phyloP scores from a whole-genome alignment of 2,888 invertebrate species.

The Lasioglossum malachurum region DNA sequence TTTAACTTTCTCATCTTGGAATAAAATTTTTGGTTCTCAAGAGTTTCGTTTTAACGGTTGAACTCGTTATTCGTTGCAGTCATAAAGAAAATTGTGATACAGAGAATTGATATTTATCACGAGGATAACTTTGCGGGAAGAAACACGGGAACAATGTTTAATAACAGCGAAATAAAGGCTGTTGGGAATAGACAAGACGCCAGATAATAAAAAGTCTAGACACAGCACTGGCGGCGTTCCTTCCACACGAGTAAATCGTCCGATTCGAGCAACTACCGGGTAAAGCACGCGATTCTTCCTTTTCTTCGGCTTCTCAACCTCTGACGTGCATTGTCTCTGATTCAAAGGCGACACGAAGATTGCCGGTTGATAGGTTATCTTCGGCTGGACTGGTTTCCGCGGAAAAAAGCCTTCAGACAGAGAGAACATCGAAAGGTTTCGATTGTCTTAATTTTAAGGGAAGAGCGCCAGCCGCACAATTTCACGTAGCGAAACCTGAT shows the following conservation, averaged over 20 bases:
- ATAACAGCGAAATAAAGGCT: background rate
- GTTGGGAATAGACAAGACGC: background rate
- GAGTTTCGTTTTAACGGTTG: no score
- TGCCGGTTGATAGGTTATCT: slow-evolving; percentile 70
- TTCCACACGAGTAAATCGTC: slow-evolving; percentile 67
- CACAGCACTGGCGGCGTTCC: slow-evolving; percentile 51
- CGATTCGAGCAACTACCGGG: slow-evolving; percentile 58
- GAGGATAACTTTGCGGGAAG: background rate
- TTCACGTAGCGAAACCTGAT: slow-evolving; percentile 12
- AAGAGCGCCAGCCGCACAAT: slow-evolving; percentile 45
- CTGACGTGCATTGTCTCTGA: slow-evolving; percentile 71
- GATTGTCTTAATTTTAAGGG: slow-evolving; percentile 60
- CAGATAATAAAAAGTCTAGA: slow-evolving; percentile 40
- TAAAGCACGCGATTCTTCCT: slow-evolving; percentile 62
- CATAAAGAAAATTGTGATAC: background rate
- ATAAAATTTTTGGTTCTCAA: background rate
- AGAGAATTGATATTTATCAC: background rate
- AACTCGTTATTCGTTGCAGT: background rate
- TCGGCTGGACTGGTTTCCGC: slow-evolving; percentile 55
- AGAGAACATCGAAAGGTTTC: slow-evolving; percentile 53
- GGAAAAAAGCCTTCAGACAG: slow-evolving; percentile 56
- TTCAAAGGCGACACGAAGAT: slow-evolving; percentile 72
- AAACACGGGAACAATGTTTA: background rate
- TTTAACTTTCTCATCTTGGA: background rate
- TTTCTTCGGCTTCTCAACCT: slow-evolving; percentile 59